These are phyloP conservation scores for Philereme transversata DNA, from an alignment of 2,888 invertebrate species.

Conservation along the genomic window DNA sequence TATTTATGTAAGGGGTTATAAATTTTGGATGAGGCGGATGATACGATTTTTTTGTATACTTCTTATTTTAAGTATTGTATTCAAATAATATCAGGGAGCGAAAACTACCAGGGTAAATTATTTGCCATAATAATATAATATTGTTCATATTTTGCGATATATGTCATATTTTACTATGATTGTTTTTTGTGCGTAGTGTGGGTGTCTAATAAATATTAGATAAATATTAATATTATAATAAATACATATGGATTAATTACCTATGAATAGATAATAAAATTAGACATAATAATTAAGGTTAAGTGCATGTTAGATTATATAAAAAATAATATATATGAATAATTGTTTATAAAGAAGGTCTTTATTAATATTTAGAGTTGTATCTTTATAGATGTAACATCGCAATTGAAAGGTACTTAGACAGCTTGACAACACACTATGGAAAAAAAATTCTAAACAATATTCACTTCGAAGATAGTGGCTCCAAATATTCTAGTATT, in stretches of 20 bases:
- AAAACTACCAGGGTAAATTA: slow-evolving; percentile 44
- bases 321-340: not conserved
- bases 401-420: too few relatives aligned
- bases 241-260: not conserved
- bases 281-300: not conserved
- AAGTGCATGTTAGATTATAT: slow-evolving; percentile 7
- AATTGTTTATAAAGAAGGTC: too few relatives aligned
- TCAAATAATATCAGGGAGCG: slow-evolving; percentile 32
- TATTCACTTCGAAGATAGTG: too few relatives aligned
- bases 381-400: too few relatives aligned
- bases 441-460: too few relatives aligned
- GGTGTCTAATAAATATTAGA: slow-evolving; percentile 19
- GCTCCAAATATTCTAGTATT: too few relatives aligned
- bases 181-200: slow-evolving; percentile 15
- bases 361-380: too few relatives aligned
- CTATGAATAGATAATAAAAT: not conserved
- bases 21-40: not conserved
- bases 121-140: slow-evolving; percentile 38
- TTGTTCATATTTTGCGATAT: slow-evolving; percentile 22
- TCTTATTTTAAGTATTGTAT: slow-evolving; percentile 1
- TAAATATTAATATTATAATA: not conserved
- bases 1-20: too few relatives aligned
- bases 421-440: too few relatives aligned
- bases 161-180: slow-evolving; percentile 12
- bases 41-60: slow-evolving; percentile 1